Conservation (phyloP, 2,113 vertebrate genomes). For the Ardeotis arabs region DNA sequence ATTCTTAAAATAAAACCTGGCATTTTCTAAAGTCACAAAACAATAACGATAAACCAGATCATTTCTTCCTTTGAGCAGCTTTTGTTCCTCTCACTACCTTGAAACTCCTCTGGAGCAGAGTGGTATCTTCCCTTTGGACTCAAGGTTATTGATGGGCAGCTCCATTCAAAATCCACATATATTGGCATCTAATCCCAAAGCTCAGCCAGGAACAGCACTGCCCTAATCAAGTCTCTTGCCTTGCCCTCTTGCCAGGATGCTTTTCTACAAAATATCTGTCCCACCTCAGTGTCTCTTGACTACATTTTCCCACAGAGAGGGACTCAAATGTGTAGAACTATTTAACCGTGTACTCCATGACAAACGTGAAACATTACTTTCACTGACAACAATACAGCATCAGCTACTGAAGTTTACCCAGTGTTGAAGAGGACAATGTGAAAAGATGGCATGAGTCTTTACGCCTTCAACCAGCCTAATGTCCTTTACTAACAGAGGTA, state of each 20-base stretch:
- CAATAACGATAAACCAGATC: not conserved
- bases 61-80: not conserved
- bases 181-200: not conserved
- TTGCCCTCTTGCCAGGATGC: not conserved
- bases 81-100: not conserved
- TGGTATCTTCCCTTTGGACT: not conserved
- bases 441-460: not conserved
- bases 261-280: not conserved
- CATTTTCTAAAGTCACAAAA: not conserved
- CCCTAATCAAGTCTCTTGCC: not conserved
- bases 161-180: not conserved
- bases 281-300: not conserved
- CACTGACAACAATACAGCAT: not conserved
- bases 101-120: not conserved
- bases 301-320: not conserved
- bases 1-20: conserved; percentile 22
- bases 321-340: not conserved
- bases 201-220: accelerated
- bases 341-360: not conserved
- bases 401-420: not conserved
- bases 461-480: not conserved
- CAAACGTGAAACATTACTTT: not conserved
- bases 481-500: not conserved
- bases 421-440: not conserved
- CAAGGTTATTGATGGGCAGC: not conserved